These are phyloP conservation scores for Scaptomyza polygonia DNA, from an alignment of 2,888 invertebrate species.

Conservation along the genomic window DNA sequence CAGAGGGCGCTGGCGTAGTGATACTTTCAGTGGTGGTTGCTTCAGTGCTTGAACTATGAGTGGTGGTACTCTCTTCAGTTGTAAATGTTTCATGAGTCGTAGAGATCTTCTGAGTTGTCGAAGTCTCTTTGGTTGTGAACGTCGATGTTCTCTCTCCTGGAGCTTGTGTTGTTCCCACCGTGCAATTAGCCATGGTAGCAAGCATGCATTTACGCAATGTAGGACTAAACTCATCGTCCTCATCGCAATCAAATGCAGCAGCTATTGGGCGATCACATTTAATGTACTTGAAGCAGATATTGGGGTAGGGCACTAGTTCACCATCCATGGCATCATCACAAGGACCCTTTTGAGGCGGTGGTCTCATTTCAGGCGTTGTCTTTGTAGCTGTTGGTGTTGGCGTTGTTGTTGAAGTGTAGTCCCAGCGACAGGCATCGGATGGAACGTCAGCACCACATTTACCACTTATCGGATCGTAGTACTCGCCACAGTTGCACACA, in stretches of 20 bases:
- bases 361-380: conserved; percentile 48
- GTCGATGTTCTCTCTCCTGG: conserved; percentile 5
- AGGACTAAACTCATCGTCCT: conserved; percentile 67
- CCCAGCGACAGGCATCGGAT: conserved; percentile 66
- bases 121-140: background rate
- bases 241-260: conserved; percentile 48
- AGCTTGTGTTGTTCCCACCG: conserved; percentile 17
- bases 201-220: conserved; percentile 53
- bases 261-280: conserved; percentile 64
- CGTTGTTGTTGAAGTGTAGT: conserved; percentile 55
- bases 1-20: conserved; percentile 40
- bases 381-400: conserved; percentile 8
- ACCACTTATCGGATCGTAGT: conserved; percentile 65
- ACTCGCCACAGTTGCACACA: conserved; percentile 64
- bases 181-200: conserved; percentile 65
- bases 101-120: background rate
- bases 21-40: conserved; percentile 15
- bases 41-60: conserved; percentile 12
- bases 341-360: conserved; percentile 64
- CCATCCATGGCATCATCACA: conserved; percentile 55
- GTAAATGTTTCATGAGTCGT: conserved; percentile 8
- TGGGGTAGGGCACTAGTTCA: conserved; percentile 63
- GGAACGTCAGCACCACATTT: conserved; percentile 66
- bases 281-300: conserved; percentile 73
- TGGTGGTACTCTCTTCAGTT: background rate